Evolutionary conservation across 2,888 invertebrate genomes (phyloP).

Genomic region (Bimastos eiseni): DNA sequence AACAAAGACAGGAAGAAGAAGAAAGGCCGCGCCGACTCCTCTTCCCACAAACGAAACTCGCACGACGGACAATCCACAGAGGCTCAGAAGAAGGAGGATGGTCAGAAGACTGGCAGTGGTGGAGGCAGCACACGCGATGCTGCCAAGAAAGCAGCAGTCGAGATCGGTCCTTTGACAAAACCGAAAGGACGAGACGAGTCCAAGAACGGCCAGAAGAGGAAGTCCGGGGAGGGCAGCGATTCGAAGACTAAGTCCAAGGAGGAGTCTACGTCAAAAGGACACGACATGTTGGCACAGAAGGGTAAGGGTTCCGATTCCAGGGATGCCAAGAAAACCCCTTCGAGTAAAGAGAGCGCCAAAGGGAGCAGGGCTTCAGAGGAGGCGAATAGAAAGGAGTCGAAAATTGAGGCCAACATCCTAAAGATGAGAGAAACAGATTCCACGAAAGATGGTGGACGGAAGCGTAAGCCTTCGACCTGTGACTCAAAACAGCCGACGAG

Average conservation of each 20-base stretch:
- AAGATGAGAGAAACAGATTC: not conserved
- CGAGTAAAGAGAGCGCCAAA: not conserved
- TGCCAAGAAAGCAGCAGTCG: not conserved
- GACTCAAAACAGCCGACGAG: not conserved
- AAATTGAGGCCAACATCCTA: not conserved
- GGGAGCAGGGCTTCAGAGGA: not conserved
- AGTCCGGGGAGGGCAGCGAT: not conserved
- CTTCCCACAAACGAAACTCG: not conserved
- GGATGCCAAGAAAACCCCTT: not conserved
- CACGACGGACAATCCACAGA: not conserved
- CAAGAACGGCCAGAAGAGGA: not conserved
- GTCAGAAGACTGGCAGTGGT: not conserved
- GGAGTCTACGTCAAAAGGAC: not conserved
- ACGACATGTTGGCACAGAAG: not conserved
- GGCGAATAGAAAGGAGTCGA: not conserved
- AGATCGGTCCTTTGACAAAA: not conserved
- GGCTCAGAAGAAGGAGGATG: not conserved
- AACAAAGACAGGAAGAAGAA: not conserved
- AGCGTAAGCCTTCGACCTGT: constrained; percentile 8
- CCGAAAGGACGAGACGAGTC: not conserved
- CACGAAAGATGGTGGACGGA: not conserved
- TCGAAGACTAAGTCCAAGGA: not conserved
- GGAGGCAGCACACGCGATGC: not conserved
- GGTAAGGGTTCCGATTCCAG: not conserved
- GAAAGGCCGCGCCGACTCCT: not conserved